These are phyloP conservation scores for Agrotis exclamationis DNA, from an alignment of 2,888 invertebrate species.

Conservation along the genomic window DNA sequence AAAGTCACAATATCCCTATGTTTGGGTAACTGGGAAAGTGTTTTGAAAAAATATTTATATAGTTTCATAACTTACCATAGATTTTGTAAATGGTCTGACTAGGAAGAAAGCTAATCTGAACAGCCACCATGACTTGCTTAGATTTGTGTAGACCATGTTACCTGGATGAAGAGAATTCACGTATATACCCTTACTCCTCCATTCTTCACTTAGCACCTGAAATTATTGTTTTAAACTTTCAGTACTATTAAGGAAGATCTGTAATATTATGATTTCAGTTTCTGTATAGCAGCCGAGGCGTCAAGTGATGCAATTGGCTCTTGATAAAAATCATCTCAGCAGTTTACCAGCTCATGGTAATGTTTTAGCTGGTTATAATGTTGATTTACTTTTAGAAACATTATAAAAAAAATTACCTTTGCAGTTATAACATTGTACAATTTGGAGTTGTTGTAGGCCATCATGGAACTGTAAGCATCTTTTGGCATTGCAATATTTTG, in stretches of 20 bases:
- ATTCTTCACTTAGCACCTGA: slow-evolving; percentile 89
- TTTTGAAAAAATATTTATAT: no score
- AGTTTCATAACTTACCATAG: slow-evolving; percentile 92
- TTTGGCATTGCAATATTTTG: slow-evolving; percentile 93
- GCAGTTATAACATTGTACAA: slow-evolving; percentile 96
- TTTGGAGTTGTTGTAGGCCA: slow-evolving; percentile 97
- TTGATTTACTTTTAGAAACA: background rate
- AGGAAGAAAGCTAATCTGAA: slow-evolving; percentile 95
- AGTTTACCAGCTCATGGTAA: background rate
- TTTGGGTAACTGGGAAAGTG: no score
- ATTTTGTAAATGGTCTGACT: slow-evolving; percentile 98
- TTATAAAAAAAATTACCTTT: slow-evolving; percentile 90
- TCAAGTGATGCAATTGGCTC: background rate
- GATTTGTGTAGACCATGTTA: slow-evolving; percentile 95
- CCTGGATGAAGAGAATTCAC: slow-evolving; percentile 97
- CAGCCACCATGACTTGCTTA: slow-evolving; percentile 96
- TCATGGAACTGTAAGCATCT: slow-evolving; percentile 94
- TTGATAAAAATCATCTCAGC: background rate
- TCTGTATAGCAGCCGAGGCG: no score
- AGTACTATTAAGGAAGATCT: no score
- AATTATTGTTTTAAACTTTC: slow-evolving; percentile 49
- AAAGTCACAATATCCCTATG: no score
- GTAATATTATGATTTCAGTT: no score
- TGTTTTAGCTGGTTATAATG: background rate
- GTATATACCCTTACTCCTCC: slow-evolving; percentile 93